phyloP scores from a whole-genome alignment of 2,113 vertebrate species.

The Tupaia chinensis region DNA sequence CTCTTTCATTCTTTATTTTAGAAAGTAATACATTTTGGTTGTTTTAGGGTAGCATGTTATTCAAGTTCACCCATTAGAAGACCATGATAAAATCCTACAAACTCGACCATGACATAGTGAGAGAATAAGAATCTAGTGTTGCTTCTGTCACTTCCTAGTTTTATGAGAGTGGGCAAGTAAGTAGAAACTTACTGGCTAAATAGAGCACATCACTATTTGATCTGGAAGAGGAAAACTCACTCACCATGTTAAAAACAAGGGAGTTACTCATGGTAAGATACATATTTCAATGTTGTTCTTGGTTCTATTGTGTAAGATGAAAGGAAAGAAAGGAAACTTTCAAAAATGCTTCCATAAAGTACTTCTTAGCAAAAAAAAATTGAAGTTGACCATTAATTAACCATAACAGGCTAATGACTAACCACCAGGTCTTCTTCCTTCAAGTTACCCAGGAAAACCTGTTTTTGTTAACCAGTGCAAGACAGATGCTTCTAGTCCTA shows the following conservation, averaged over 20 bases:
- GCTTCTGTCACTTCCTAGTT: neutral
- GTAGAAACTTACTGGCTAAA: conserved; percentile 1
- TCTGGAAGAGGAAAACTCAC: conserved; percentile 41
- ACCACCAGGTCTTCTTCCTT: neutral
- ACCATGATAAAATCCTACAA: neutral
- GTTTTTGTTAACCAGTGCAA: neutral
- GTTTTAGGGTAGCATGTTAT: neutral
- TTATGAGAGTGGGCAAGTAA: neutral
- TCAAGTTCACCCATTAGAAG: neutral
- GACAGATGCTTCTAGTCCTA: neutral
- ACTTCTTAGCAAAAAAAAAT: neutral
- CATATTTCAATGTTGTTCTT: neutral
- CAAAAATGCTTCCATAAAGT: neutral
- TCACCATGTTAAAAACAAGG: neutral
- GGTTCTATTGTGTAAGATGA: neutral
- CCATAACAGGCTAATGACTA: neutral
- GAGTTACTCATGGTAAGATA: neutral
- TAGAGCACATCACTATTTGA: conserved; percentile 25
- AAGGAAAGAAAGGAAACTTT: neutral
- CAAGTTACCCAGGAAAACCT: neutral
- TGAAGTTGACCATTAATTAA: neutral
- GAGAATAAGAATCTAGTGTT: neutral
- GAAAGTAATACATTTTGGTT: neutral
- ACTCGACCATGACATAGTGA: neutral
- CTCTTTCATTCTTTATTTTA: conserved; percentile 43